Evolutionary conservation across 2,113 vertebrate species (phyloP).

Genomic region (Pan troglodytes): NHGRI_mPanTro3-v2.1_pri NC_072398.2:219276501-219277000

Average conservation of each 20-base stretch:
- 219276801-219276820: background rate
- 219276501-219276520: background rate
- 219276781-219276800: background rate
- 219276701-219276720: background rate
- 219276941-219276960: background rate
- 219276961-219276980: background rate
- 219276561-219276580: background rate
- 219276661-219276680: background rate
- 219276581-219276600: background rate
- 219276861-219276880: background rate
- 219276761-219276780: background rate
- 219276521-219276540: background rate
- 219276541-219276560: background rate
- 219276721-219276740: background rate
- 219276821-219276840: background rate
- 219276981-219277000: background rate
- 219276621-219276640: background rate
- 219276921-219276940: background rate
- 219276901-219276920: background rate
- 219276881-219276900: background rate
- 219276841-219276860: background rate
- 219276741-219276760: background rate
- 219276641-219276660: background rate
- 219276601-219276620: background rate
- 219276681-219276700: background rate